phyloP scores from a whole-genome alignment of 1,140 invertebrate genomes.

The Drosophila ogumai region DNA sequence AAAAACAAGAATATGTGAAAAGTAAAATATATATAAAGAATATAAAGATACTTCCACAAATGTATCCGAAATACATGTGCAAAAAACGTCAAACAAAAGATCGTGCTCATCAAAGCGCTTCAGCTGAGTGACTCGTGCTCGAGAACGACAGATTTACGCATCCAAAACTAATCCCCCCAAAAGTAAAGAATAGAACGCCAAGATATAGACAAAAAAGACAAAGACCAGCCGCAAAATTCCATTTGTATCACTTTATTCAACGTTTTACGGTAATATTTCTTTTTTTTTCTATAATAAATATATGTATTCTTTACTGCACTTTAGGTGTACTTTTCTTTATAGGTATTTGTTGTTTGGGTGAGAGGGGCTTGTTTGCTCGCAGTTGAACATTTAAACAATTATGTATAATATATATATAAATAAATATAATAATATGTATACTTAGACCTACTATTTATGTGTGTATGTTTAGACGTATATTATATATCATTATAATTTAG shows the following conservation, averaged over 20 bases:
- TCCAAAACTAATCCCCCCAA: slow-evolving; percentile 39
- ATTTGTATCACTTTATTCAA: slow-evolving; percentile 78
- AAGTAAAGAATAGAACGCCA: slow-evolving; percentile 25
- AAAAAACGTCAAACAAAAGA: slow-evolving; percentile 40
- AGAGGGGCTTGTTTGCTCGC: slow-evolving; percentile 25
- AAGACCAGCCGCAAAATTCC: slow-evolving; percentile 16
- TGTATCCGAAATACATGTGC: slow-evolving; percentile 1
- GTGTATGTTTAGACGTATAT: slow-evolving; percentile 29
- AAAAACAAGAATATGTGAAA: neutral
- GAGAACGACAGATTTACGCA: slow-evolving; percentile 40
- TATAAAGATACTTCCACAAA: neutral
- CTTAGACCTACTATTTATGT: slow-evolving; percentile 56
- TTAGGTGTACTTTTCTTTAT: slow-evolving; percentile 13
- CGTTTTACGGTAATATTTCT: slow-evolving; percentile 71
- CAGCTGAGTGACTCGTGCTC: slow-evolving; percentile 35
- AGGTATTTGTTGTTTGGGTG: slow-evolving; percentile 24
- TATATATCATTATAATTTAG: slow-evolving; percentile 32
- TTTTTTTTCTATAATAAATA: slow-evolving; percentile 40
- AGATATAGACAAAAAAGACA: slow-evolving; percentile 17
- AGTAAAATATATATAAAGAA: neutral
- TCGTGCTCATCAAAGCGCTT: slow-evolving; percentile 21
- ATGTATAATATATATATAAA: slow-evolving; percentile 55
- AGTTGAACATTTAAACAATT: slow-evolving; percentile 65
- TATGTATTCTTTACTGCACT: slow-evolving; percentile 47
- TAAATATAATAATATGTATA: slow-evolving; percentile 50